Evolutionary conservation across 2,888 invertebrate species (phyloP).

Genomic region (Isoperla grammatica): DNA sequence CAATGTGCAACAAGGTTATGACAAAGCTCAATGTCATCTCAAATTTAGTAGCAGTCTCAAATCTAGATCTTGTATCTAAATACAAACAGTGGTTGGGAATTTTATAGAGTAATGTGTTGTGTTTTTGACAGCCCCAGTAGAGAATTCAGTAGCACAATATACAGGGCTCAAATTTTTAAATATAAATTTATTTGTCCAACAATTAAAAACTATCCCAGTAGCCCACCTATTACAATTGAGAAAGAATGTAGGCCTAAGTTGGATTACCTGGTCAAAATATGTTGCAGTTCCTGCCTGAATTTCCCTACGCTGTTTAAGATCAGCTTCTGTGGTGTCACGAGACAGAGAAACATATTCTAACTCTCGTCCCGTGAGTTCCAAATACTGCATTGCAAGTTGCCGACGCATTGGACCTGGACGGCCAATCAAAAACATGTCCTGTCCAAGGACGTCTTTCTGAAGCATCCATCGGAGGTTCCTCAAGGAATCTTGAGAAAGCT

Average conservation of each 20-base stretch:
- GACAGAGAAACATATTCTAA: conserved; percentile 90
- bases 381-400: conserved; percentile 77
- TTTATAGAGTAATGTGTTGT: too few species aligned
- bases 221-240: too few species aligned
- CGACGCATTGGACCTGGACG: conserved; percentile 80
- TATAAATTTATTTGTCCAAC: background rate
- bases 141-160: too few species aligned
- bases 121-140: too few species aligned
- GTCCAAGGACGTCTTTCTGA: conserved; percentile 87
- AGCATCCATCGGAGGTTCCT: conserved; percentile 92
- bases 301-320: conserved; percentile 92
- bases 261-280: conserved; percentile 83
- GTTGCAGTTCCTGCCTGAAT: conserved; percentile 80
- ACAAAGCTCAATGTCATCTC: too few species aligned
- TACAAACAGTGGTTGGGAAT: too few species aligned
- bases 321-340: conserved; percentile 94
- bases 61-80: too few species aligned
- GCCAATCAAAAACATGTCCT: conserved; percentile 93
- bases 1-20: too few species aligned
- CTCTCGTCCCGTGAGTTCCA: conserved; percentile 85
- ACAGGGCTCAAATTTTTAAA: too few species aligned
- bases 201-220: background rate
- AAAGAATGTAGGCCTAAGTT: too few species aligned
- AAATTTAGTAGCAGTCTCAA: too few species aligned
- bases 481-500: conserved; percentile 64